Evolutionary conservation across 2,888 invertebrate species (phyloP), one percentile per base, ranked within the genome.

Genomic region (Eupelmus urozonus): DNA sequence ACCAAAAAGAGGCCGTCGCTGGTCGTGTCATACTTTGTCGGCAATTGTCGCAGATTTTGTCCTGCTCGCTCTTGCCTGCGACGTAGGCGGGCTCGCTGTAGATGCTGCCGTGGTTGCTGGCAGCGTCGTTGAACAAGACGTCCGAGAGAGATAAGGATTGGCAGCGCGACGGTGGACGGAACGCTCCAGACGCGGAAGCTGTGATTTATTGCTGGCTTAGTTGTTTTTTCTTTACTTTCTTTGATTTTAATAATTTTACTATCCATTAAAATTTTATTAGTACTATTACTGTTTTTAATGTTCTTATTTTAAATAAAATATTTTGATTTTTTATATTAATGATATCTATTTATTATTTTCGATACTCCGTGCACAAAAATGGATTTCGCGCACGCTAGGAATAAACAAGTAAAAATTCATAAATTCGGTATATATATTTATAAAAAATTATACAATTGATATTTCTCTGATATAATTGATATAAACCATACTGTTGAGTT

Each of bases 1-100:
- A 93, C 90, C 93, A 94, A 81, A 92, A 93, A 78, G 93, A 92
- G 7, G 93, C 93, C 76, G 94, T 94, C 13, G 93, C 93, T 23
- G 94, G 94, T 84, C 94, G 91, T 60, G 93, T 92, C 92, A 94
- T 93, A 82, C 93, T 93, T 83, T 94, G 92, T 87, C 94, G 93
- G 85, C 94, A 95, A 87, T 94, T 94, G 90, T 94, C 94, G 90
- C 94, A 95, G 86, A 94, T 94, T 90, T 94, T 94, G 85, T 94
- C 94, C 89, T 94, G 93, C 40, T 92, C 92, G 66, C 84, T 85
- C 53, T 88, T 89, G 42, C 86, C 86, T 4, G 87, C 87, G 83
- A 91, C 89, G 85, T 96, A 96, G 5, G 96, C 95, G 0, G 96
- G 96, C 88, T 96, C 96, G 88, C 96, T 96, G 88, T 96, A 96